These are phyloP conservation scores for Notolepis coatsorum DNA, from an alignment of 2,797 vertebrate species.

Conservation along the genomic window DNA sequence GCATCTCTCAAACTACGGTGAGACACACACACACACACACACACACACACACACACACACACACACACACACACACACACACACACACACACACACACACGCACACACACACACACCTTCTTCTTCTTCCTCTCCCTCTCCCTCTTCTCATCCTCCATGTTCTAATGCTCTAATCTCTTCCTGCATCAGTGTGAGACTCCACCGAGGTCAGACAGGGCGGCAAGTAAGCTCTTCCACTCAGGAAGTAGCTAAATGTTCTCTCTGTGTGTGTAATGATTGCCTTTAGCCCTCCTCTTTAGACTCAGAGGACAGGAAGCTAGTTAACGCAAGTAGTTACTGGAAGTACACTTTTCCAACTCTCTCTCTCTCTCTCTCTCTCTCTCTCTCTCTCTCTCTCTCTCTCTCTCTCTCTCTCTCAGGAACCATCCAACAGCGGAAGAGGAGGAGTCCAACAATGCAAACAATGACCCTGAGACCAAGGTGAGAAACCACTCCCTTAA, in stretches of 20 bases:
- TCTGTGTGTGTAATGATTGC: constrained; percentile 42
- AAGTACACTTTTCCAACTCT: too few species aligned
- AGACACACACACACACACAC: constrained; percentile 5
- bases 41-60: background rate
- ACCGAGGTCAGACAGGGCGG: constrained; percentile 46
- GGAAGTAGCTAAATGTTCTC: constrained; percentile 52
- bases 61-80: background rate
- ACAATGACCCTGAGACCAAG: constrained; percentile 94
- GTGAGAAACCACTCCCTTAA: constrained; percentile 69
- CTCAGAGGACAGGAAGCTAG: constrained; percentile 13
- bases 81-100: background rate
- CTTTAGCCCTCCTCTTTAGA: constrained; percentile 9
- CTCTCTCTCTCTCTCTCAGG: constrained; percentile 71
- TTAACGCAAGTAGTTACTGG: constrained; percentile 16
- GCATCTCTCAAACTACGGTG: constrained; percentile 96
- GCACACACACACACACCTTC: background rate
- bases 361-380: constrained; percentile 11
- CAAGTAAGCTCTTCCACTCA: constrained; percentile 33
- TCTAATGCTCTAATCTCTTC: too few species aligned
- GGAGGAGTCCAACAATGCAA: constrained; percentile 87
- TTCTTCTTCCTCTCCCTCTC: background rate
- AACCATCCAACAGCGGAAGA: constrained; percentile 88
- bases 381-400: background rate
- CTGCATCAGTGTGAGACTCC: constrained; percentile 8
- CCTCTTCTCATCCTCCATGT: background rate